Evolutionary conservation across 2,797 vertebrate species (phyloP).

Genomic region (Morus bassanus): DNA sequence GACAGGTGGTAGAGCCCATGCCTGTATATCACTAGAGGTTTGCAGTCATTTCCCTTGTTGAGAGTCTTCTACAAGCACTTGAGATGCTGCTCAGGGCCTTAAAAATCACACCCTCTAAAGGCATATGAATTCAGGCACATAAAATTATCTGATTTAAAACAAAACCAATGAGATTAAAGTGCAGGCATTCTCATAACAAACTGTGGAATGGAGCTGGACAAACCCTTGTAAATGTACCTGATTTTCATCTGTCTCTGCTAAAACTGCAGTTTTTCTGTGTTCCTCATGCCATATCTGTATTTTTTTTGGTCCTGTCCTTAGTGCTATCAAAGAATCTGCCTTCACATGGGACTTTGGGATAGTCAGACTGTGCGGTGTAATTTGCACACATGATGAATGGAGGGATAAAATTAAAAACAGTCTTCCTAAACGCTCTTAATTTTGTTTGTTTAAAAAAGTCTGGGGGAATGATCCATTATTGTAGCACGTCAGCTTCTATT

Average conservation of each 20-base stretch:
- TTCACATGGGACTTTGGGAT: not conserved
- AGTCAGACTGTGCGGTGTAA: not conserved
- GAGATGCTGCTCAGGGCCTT: not conserved
- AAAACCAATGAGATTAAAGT: not conserved
- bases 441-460: not conserved
- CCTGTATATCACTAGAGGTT: not conserved
- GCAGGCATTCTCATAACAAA: not conserved
- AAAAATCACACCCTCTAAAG: not conserved
- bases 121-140: not conserved
- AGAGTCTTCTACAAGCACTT: not conserved
- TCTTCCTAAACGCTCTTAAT: not conserved
- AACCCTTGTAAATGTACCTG: not conserved
- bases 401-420: not conserved
- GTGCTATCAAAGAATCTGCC: constrained; percentile 10
- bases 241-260: constrained; percentile 9
- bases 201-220: not conserved
- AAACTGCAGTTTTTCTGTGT: constrained; percentile 3
- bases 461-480: not conserved
- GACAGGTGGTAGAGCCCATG: not conserved
- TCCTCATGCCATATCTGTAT: not conserved
- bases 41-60: not conserved
- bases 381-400: not conserved
- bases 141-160: not conserved
- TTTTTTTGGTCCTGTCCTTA: constrained; percentile 19
- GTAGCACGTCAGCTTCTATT: not conserved